Percentiles rank a stretch among this genome's conserved stretches.
These are phyloP conservation scores for Drosophila paracracens DNA, from an alignment of 2,888 invertebrate genomes.

Conservation along the genomic window DNA sequence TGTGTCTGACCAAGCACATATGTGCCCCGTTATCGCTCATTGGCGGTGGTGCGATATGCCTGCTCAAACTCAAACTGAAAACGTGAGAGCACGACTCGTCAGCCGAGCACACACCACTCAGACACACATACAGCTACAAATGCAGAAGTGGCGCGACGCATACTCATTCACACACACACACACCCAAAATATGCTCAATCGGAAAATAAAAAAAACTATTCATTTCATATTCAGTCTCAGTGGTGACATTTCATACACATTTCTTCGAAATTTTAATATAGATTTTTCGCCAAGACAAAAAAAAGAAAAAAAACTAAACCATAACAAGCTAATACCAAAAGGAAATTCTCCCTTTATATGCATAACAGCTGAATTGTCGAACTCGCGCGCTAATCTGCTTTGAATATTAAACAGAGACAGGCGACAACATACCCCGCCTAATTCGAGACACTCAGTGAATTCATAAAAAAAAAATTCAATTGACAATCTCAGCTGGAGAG, in stretches of 20 bases:
- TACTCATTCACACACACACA: not conserved
- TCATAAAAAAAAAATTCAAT: conserved; percentile 45
- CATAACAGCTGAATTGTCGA: conserved; percentile 34
- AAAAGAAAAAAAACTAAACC: not conserved
- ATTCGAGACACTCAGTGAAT: conserved; percentile 34
- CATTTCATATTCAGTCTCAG: conserved; percentile 52
- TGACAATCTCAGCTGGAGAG: conserved; percentile 28
- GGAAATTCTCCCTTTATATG: conserved; percentile 38
- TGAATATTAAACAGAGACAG: conserved; percentile 61
- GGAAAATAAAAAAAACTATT: conserved; percentile 65
- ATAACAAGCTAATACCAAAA: conserved; percentile 3
- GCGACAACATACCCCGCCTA: not conserved
- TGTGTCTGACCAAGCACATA: conserved; percentile 7
- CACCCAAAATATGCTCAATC: conserved; percentile 40
- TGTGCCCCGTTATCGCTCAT: conserved; percentile 19
- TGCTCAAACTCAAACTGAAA: conserved; percentile 29
- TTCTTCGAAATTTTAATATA: conserved; percentile 19
- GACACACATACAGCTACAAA: conserved; percentile 10
- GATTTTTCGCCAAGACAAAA: conserved; percentile 18
- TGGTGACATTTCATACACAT: conserved; percentile 39
- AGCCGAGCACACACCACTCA: conserved; percentile 18
- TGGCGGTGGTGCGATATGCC: conserved; percentile 63
- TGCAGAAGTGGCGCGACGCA: conserved; percentile 23
- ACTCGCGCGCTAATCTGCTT: conserved; percentile 36
- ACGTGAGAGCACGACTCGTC: conserved; percentile 44